Conservation (phyloP, 2,888 invertebrate genomes). For the Trachelus tabidus region DNA sequence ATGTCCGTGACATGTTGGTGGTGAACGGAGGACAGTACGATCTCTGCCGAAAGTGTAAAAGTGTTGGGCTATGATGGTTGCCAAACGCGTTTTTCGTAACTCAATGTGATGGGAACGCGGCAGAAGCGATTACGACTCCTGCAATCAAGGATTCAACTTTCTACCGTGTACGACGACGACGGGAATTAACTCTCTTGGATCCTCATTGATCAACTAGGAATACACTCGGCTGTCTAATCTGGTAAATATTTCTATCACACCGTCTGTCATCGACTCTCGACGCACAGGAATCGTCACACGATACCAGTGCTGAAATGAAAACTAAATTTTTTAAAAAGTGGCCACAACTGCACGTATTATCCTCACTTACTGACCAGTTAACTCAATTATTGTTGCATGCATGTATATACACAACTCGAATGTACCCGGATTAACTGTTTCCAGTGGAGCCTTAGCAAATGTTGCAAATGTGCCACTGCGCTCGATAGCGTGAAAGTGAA, state of each 20-base stretch:
- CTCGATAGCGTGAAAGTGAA: not conserved
- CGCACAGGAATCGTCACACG: not conserved
- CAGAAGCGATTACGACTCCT: not conserved
- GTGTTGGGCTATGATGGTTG: not conserved
- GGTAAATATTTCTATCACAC: not conserved
- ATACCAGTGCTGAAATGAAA: not conserved
- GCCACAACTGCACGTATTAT: not conserved
- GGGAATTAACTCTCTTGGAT: not conserved
- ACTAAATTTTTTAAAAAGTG: too few species aligned
- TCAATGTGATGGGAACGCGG: not conserved
- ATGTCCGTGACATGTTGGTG: not conserved
- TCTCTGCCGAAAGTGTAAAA: not conserved
- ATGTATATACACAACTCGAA: not conserved
- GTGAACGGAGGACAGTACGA: not conserved
- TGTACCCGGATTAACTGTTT: not conserved
- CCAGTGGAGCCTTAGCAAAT: not conserved
- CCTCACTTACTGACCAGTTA: not conserved
- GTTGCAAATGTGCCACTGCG: not conserved
- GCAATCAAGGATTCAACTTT: not conserved
- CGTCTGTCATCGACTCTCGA: not conserved
- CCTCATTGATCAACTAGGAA: not conserved
- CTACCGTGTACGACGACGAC: not conserved
- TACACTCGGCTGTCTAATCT: not conserved
- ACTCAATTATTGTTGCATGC: not conserved
- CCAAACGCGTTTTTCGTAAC: slow-evolving; percentile 1